phyloP scores from a whole-genome alignment of 2,888 invertebrate genomes.

The Koerneria pararmatus region DNA sequence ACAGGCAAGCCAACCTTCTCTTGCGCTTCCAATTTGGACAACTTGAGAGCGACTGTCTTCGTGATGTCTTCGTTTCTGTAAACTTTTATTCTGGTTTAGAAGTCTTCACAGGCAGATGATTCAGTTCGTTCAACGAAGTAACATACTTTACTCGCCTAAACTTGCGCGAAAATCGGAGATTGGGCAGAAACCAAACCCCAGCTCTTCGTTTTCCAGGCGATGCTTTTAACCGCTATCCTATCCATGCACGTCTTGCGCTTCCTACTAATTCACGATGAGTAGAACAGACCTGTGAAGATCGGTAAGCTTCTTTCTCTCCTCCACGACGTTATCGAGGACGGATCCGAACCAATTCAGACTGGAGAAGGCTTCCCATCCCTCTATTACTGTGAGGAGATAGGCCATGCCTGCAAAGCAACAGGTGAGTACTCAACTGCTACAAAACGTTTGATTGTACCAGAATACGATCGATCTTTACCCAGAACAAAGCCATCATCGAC shows the following conservation, averaged over 20 bases:
- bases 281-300: neutral
- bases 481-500: slow-evolving; percentile 98
- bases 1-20: slow-evolving; percentile 22
- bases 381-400: slow-evolving; percentile 82
- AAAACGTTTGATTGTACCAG: slow-evolving; percentile 6
- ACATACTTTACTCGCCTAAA: too few relatives aligned
- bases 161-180: too few relatives aligned
- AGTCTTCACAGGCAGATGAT: too few relatives aligned
- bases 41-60: slow-evolving; percentile 19
- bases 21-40: slow-evolving; percentile 14
- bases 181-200: too few relatives aligned
- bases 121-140: too few relatives aligned
- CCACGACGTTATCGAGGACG: slow-evolving; percentile 59
- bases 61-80: too few relatives aligned
- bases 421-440: neutral
- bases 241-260: too few relatives aligned
- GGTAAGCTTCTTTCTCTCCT: slow-evolving; percentile 62
- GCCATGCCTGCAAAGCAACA: slow-evolving; percentile 68
- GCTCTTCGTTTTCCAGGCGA: too few relatives aligned
- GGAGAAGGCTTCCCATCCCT: slow-evolving; percentile 82
- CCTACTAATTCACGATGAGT: slow-evolving; percentile 58
- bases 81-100: too few relatives aligned
- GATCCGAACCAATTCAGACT: slow-evolving; percentile 91
- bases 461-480: slow-evolving; percentile 69
- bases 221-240: too few relatives aligned